Evolutionary conservation across 2,113 vertebrate genomes (phyloP).

Genomic region (Mus pahari): DNA sequence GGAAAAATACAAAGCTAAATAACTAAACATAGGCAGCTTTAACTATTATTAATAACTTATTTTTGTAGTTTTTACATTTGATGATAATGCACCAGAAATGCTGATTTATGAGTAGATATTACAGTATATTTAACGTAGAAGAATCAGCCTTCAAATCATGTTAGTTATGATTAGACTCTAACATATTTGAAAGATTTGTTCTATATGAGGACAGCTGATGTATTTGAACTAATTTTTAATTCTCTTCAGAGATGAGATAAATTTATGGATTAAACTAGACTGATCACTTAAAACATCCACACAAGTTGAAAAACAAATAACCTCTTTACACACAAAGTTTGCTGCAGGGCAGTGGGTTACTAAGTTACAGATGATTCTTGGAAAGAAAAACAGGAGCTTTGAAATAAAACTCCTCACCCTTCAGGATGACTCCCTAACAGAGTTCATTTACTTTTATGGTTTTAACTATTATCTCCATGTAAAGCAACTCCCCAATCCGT

Average conservation of each 20-base stretch:
- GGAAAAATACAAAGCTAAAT: conserved; percentile 3
- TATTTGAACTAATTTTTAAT: neutral
- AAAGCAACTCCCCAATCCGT: conserved; percentile 69
- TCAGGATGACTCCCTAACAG: conserved; percentile 74
- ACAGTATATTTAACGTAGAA: neutral
- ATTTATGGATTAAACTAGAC: conserved; percentile 62
- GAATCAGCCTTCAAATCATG: neutral
- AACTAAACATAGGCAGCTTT: neutral
- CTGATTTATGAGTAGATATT: neutral
- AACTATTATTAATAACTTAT: neutral
- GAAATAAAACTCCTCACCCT: conserved; percentile 67
- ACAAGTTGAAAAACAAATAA: conserved; percentile 51
- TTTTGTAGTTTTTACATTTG: neutral
- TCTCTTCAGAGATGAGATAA: conserved; percentile 47
- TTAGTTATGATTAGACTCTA: neutral
- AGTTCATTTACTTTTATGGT: conserved; percentile 79
- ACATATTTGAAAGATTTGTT: neutral
- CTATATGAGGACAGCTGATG: neutral
- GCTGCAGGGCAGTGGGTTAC: neutral
- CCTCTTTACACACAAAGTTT: conserved; percentile 67
- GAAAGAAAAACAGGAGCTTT: conserved; percentile 64
- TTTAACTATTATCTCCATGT: conserved; percentile 73
- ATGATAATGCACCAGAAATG: neutral
- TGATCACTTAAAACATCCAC: conserved; percentile 31
- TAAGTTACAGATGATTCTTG: conserved; percentile 55